phyloP scores from a whole-genome alignment of 2,888 invertebrate genomes.

The Oasisia sp. region DNA sequence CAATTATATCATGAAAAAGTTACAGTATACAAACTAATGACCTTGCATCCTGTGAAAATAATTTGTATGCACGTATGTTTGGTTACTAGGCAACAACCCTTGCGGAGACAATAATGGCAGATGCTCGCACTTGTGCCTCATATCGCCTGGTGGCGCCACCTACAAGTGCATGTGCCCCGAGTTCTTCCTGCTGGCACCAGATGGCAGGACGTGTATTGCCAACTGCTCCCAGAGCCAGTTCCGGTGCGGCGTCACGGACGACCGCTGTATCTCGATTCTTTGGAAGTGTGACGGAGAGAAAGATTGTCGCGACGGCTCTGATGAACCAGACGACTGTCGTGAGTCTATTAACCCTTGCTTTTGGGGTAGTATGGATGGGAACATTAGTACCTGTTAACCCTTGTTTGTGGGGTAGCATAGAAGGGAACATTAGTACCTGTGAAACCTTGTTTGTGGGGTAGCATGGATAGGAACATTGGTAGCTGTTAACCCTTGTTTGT shows the following conservation, averaged over 20 bases:
- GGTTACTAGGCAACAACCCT: constrained; percentile 74
- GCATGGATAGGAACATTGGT: no score
- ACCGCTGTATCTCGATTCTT: constrained; percentile 54
- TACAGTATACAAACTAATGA: no score
- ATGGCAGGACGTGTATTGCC: constrained; percentile 88
- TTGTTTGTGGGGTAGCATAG: no score
- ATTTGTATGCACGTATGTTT: background rate
- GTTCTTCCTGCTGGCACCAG: constrained; percentile 80
- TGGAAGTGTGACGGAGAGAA: constrained; percentile 63
- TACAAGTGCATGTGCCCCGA: constrained; percentile 94
- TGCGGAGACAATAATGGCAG: constrained; percentile 93
- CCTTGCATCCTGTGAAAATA: no score
- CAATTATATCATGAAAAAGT: no score
- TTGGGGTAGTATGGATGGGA: background rate
- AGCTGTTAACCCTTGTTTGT: no score
- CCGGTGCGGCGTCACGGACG: constrained; percentile 53
- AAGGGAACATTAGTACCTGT: no score
- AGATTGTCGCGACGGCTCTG: constrained; percentile 61
- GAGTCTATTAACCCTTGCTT: constrained; percentile 41
- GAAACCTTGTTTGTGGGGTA: no score
- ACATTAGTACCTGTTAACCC: no score
- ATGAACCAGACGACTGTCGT: constrained; percentile 62
- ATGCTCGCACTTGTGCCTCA: constrained; percentile 93
- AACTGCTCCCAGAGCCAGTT: constrained; percentile 82
- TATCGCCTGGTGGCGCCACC: constrained; percentile 78